Conservation (phyloP, 2,797 vertebrate genomes). For the Diceros bicornis region DNA sequence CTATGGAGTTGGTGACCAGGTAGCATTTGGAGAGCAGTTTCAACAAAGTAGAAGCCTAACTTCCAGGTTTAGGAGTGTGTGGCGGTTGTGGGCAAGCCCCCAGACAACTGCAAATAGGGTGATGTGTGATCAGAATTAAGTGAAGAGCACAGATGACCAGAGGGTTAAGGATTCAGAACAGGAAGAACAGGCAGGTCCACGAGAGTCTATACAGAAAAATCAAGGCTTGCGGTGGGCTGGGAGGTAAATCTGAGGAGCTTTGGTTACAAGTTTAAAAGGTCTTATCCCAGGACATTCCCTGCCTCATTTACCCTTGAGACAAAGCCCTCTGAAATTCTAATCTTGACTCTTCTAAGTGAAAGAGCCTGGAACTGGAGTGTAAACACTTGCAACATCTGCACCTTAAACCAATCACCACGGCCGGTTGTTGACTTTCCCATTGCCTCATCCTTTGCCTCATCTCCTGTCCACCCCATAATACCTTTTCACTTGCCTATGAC, state of each 20-base stretch:
- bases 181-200: neutral
- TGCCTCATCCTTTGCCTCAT: too few relatives aligned
- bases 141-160: neutral
- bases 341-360: neutral
- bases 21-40: neutral
- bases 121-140: neutral
- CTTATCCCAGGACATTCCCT: neutral
- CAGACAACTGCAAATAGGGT: neutral
- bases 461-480: too few relatives aligned
- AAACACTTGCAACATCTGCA: neutral
- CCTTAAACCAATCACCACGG: too few relatives aligned
- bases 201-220: neutral
- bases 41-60: neutral
- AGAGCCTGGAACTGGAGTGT: neutral
- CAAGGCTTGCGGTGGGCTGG: neutral
- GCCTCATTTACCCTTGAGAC: neutral
- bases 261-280: neutral
- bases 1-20: neutral
- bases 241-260: neutral
- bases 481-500: neutral
- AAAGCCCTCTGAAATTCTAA: neutral
- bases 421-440: neutral
- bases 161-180: neutral
- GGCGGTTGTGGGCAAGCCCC: neutral
- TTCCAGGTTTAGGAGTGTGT: neutral